phyloP scores from a whole-genome alignment of 2,888 invertebrate genomes.

The Muschampia plurimacula region DNA sequence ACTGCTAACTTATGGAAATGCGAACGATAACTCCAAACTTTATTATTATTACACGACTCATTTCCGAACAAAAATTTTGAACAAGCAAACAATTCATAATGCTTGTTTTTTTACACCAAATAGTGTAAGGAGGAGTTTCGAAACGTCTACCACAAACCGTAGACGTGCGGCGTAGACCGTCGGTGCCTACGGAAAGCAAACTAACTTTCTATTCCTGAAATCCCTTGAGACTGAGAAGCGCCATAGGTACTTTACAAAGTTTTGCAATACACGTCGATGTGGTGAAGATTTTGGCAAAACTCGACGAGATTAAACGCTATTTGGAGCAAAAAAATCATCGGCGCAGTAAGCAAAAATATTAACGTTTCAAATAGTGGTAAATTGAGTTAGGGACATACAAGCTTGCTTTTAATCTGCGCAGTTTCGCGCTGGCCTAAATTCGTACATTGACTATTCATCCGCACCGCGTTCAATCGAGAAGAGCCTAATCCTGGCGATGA shows the following conservation, averaged over 20 bases:
- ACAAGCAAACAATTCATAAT: slow-evolving; percentile 64
- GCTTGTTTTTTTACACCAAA: slow-evolving; percentile 57
- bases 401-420: slow-evolving; percentile 53
- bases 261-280: slow-evolving; percentile 40
- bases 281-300: slow-evolving; percentile 29
- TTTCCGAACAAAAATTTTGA: slow-evolving; percentile 58
- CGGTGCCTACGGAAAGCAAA: slow-evolving; percentile 43
- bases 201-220: slow-evolving; percentile 60
- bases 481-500: slow-evolving; percentile 68
- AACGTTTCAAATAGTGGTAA: slow-evolving; percentile 47
- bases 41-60: slow-evolving; percentile 52
- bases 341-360: slow-evolving; percentile 42
- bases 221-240: slow-evolving; percentile 55
- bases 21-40: slow-evolving; percentile 64
- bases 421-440: slow-evolving; percentile 65
- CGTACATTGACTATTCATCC: slow-evolving; percentile 73
- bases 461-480: slow-evolving; percentile 67
- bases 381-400: slow-evolving; percentile 50
- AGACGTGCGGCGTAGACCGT: slow-evolving; percentile 45
- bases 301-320: slow-evolving; percentile 25
- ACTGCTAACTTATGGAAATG: slow-evolving; percentile 57
- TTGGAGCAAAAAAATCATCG: slow-evolving; percentile 26
- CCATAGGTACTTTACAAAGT: slow-evolving; percentile 50
- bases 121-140: slow-evolving; percentile 57
- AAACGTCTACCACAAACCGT: slow-evolving; percentile 59